A percentile compares a stretch with the other conserved stretches of the same genome.
Conservation (phyloP, 1,140 invertebrate genomes). For the Diabrotica undecimpunctata region DNA sequence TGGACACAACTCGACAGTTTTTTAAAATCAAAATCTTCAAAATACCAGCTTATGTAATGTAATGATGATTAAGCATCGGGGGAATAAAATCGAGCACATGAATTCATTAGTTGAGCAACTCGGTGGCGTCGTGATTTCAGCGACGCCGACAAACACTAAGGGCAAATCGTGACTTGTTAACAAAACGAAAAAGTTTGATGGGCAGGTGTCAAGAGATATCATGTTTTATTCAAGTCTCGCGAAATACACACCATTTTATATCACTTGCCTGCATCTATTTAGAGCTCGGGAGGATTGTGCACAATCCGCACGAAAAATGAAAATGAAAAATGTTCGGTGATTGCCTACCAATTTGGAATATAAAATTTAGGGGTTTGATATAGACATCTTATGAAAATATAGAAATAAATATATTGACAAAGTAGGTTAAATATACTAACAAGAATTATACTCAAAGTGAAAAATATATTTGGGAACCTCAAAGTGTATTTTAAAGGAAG, state of each 20-base stretch:
- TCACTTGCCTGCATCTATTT: constrained; percentile 19
- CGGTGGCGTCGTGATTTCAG: too few relatives aligned
- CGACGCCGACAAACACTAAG: constrained; percentile 1
- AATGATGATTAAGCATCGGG: too few relatives aligned
- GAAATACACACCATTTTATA: constrained; percentile 13
- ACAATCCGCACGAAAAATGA: neutral
- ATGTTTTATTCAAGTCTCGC: constrained; percentile 21
- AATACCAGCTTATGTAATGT: too few relatives aligned
- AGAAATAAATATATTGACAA: too few relatives aligned
- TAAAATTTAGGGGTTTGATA: too few relatives aligned
- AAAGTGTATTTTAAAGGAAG: too few relatives aligned
- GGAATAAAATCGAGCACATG: neutral
- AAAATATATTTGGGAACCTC: too few relatives aligned
- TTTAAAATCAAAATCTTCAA: too few relatives aligned
- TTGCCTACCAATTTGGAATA: neutral
- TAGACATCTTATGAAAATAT: too few relatives aligned
- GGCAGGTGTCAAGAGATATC: constrained; percentile 18
- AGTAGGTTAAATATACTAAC: too few relatives aligned
- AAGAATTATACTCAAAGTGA: too few relatives aligned
- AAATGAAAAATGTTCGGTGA: neutral
- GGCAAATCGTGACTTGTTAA: constrained; percentile 16
- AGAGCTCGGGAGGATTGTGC: neutral
- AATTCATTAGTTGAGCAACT: neutral
- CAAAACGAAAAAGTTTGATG: constrained; percentile 13
- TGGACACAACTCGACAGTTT: too few relatives aligned